Evolutionary conservation across 2,113 vertebrate species (phyloP).

Genomic region (Clarias batrachus): DNA sequence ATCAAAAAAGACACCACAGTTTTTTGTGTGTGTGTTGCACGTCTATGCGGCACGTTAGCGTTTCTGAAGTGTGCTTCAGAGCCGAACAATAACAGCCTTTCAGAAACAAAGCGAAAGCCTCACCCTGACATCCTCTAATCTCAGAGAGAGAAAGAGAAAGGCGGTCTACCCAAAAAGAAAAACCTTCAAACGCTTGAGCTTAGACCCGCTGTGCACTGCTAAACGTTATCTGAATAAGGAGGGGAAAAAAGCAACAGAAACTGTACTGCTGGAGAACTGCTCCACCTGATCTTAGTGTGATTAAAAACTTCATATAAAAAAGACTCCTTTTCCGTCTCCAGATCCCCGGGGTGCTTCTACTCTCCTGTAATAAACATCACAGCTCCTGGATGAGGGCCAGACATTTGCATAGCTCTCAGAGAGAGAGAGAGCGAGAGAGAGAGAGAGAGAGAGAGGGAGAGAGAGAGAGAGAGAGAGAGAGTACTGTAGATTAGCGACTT

Average conservation of each 20-base stretch:
- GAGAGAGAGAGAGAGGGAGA: background rate
- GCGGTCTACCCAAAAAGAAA: background rate
- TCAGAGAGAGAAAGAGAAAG: background rate
- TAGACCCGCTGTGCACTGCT: background rate
- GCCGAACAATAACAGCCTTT: conserved; percentile 1
- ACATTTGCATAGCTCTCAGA: conserved; percentile 23
- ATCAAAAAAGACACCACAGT: background rate
- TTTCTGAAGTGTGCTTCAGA: background rate
- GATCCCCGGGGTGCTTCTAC: background rate
- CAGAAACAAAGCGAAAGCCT: background rate
- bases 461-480: background rate
- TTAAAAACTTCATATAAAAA: conserved; percentile 22
- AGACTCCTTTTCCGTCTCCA: background rate
- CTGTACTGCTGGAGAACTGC: background rate
- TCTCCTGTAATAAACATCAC: background rate
- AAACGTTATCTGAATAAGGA: background rate
- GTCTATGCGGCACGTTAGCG: background rate
- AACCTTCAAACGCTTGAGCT: background rate
- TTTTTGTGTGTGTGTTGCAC: background rate
- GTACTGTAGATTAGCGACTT: conserved; percentile 38
- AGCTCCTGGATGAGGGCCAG: conserved; percentile 21
- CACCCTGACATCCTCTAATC: conserved; percentile 10
- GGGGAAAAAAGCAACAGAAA: background rate
- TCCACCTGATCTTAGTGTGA: conserved; percentile 2
- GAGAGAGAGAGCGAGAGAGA: too few species aligned